Conservation (phyloP, 92 coral and sea anemone genomes). For the Isaurus tuberculatus region DNA sequence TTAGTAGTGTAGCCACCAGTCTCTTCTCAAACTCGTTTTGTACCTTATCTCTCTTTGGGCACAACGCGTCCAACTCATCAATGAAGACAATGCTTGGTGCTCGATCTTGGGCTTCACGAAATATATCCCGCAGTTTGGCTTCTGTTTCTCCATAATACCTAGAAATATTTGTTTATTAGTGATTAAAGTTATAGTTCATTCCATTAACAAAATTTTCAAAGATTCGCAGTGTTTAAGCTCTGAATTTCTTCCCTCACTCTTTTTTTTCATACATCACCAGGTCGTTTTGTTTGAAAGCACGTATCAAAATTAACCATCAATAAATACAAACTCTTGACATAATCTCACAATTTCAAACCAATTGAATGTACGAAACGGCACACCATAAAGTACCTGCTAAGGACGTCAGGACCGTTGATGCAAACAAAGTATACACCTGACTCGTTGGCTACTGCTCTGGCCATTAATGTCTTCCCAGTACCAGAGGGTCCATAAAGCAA, state of each 20-base stretch:
- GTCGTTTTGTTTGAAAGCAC: too few species aligned
- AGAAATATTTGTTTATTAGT: neutral
- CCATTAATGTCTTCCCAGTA: slow-evolving; percentile 96
- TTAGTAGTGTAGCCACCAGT: slow-evolving; percentile 94
- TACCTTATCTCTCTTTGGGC: slow-evolving; percentile 96
- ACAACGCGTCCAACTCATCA: slow-evolving; percentile 95
- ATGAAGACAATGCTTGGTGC: slow-evolving; percentile 93
- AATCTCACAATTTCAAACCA: too few species aligned
- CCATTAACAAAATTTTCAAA: neutral
- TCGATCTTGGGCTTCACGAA: slow-evolving; percentile 87
- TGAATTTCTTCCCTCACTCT: too few species aligned
- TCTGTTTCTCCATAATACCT: slow-evolving; percentile 98
- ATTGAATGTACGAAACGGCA: neutral
- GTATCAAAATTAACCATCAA: too few species aligned
- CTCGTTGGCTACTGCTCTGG: slow-evolving; percentile 92
- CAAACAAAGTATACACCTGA: slow-evolving; percentile 81
- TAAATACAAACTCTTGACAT: too few species aligned
- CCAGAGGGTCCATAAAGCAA: slow-evolving; percentile 96
- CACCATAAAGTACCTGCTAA: slow-evolving; percentile 76
- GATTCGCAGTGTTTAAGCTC: too few species aligned
- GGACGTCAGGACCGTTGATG: slow-evolving; percentile 94
- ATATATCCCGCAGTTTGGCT: slow-evolving; percentile 93
- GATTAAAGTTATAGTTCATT: too few species aligned
- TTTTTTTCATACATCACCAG: too few species aligned
- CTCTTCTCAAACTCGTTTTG: slow-evolving; percentile 99